Evolutionary conservation across 2,797 vertebrate species (phyloP), one percentile per base, ranked within the genome.

Genomic region (Silurus lanzhouensis): DNA sequence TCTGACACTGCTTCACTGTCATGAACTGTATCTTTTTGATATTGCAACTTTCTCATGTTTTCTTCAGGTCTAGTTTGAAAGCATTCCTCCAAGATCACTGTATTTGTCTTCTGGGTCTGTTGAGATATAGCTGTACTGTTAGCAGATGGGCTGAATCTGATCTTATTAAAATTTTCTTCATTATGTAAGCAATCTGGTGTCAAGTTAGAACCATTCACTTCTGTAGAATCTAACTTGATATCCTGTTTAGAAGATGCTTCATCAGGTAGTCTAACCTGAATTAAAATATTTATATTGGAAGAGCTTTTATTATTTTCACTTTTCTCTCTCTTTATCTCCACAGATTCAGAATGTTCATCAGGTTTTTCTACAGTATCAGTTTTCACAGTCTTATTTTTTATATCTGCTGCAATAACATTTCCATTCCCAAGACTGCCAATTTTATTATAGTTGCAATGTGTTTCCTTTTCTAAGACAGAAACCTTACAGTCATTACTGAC

Each of bases 401-500:
- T 63, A n/a, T 58, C 83, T 71, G 25, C 68, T 64, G 81, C 19
- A 71, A 68, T 63, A 72, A 81, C 74, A 80, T 57, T 70, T 57
- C n/a, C 85, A 67, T n/a, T 38, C 19, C 84, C 83, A 10, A 20
- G 38, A 70, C 46, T 46, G 57, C 13, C 70, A 22, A 71, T 82
- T 68, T 77, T 44, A 78, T 72, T 63, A 84, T 58, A 60, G 75
- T 55, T 74, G 80, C 46, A 31, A 31, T 81, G 81, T 84, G 86
- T 88, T 44, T 79, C 80, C 75, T 89, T 88, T 86, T 88, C 92
- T 83, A 90, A 88, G 87, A 87, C 85, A 81, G 88, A 84, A 78
- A 91, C 78, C 82, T 93, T 91, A 91, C 72, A 86, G 86, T 94
- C 93, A 48, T 87, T 91, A 89, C 91, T 90, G 12, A 90, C 85